These are phyloP conservation scores for Sandelia bainsii DNA, from an alignment of 2,797 vertebrate species.

Conservation along the genomic window DNA sequence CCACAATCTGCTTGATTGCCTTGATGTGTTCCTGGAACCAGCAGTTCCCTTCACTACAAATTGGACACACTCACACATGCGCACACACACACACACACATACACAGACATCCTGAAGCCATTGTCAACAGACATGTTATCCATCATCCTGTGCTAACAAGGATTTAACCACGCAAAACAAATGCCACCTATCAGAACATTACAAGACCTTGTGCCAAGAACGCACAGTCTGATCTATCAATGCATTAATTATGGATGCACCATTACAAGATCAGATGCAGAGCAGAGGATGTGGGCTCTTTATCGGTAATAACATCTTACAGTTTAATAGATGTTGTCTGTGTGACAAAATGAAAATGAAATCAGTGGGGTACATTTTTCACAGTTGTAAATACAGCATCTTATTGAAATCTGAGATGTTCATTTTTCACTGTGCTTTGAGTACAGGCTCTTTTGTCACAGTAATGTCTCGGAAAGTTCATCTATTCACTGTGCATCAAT, in stretches of 20 bases:
- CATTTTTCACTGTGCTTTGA: slow-evolving; percentile 9
- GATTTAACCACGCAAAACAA: slow-evolving; percentile 64
- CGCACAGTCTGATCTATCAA: slow-evolving; percentile 50
- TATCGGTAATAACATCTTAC: background rate
- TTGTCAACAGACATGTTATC: slow-evolving; percentile 43
- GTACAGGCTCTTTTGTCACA: background rate
- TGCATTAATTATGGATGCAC: slow-evolving; percentile 62
- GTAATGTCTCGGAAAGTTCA: slow-evolving; percentile 17
- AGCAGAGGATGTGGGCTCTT: slow-evolving; percentile 3
- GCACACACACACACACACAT: slow-evolving; percentile 17
- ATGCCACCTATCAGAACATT: slow-evolving; percentile 54
- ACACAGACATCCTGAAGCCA: slow-evolving; percentile 9
- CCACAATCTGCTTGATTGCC: background rate
- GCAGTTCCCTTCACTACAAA: background rate
- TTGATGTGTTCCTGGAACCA: slow-evolving; percentile 9
- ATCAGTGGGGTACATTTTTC: slow-evolving; percentile 19
- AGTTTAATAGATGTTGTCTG: slow-evolving; percentile 19
- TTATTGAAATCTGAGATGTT: background rate
- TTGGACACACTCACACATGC: background rate
- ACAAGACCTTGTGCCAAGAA: slow-evolving; percentile 48
- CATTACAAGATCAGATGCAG: slow-evolving; percentile 34
- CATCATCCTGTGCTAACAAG: slow-evolving; percentile 55
- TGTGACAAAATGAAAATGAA: no score
- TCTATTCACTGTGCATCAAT: slow-evolving; percentile 39
- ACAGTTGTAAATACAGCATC: slow-evolving; percentile 21